A percentile compares a stretch with the other conserved stretches of the same genome.
phyloP scores from a whole-genome alignment of 2,113 vertebrate genomes.

The Ploceus nigricollis region DNA sequence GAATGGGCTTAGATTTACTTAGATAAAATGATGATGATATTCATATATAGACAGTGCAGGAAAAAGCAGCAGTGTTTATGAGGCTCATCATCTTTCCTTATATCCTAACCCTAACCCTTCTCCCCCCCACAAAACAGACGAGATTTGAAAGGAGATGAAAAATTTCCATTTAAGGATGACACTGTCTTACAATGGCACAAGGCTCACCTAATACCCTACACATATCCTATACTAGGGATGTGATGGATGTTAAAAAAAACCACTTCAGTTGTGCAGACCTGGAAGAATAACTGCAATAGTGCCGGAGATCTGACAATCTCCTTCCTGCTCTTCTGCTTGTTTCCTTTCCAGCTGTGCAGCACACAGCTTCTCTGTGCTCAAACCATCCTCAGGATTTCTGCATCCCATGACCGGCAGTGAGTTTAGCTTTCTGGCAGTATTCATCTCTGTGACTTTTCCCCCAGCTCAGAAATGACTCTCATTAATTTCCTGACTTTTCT shows the following conservation, averaged over 20 bases:
- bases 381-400: not conserved
- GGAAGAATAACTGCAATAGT: not conserved
- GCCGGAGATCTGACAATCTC: not conserved
- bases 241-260: not conserved
- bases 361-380: not conserved
- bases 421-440: not conserved
- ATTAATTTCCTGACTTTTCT: not conserved
- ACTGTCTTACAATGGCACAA: not conserved
- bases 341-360: not conserved
- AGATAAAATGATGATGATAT: not conserved
- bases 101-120: not conserved
- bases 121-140: not conserved
- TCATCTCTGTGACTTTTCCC: not conserved
- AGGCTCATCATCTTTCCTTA: not conserved
- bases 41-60: not conserved
- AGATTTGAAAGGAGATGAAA: not conserved
- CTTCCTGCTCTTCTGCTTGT: not conserved
- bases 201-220: not conserved
- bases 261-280: not conserved
- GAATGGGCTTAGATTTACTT: not conserved
- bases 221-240: accelerated
- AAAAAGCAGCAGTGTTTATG: not conserved
- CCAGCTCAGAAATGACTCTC: not conserved
- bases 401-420: accelerated
- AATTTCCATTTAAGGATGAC: not conserved